Evolutionary conservation across 2,888 invertebrate genomes (phyloP), one percentile per base, ranked within the genome.

Genomic region (Athalia rosae): DNA sequence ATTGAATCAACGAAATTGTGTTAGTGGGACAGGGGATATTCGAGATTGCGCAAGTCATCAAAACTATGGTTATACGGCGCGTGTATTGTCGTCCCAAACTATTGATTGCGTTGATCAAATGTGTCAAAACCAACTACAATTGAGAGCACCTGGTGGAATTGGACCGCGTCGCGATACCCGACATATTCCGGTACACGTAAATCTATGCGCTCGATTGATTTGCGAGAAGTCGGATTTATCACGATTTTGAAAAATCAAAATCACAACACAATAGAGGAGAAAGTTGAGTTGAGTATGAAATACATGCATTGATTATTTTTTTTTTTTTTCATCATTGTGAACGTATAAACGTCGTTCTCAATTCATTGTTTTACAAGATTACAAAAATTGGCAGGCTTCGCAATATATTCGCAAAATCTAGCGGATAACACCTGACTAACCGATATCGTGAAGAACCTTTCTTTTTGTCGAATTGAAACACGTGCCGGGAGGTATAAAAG

Each of bases 401-500:
- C 28, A 28, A 28, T 28, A 2, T 2, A 28, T 28, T 28, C 28
- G 2, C 28, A 2, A 28, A 28, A 28, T 28, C 56, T 50, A 28
- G 41, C n/a, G 53, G 28, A 56, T 53, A 56, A 2, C 28, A 28
- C 28, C 28, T 28, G 28, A 28, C 56, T 28, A 58, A 8, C 43
- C 58, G 71, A 71, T 71, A 71, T 71, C 71, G 43, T 45, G 71
- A 15, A 41, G 71, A 13, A 43, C 71, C 45, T 58, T 43, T 58
- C 13, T 71, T 71, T 71, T 71, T 56, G 71, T 58, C 58, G 58
- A 71, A 71, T 58, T 58, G 58, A 71, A 71, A 71, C 71, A 71
- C 71, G 71, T 71, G 71, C 71, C 56, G 58, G 71, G 50, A 56
- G 15, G 13, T 58, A 13, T 71, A 71, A 71, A 58, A 71, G 71